These are phyloP conservation scores for Hemitrygon akajei DNA, from an alignment of 2,797 vertebrate species.

Conservation along the genomic window DNA sequence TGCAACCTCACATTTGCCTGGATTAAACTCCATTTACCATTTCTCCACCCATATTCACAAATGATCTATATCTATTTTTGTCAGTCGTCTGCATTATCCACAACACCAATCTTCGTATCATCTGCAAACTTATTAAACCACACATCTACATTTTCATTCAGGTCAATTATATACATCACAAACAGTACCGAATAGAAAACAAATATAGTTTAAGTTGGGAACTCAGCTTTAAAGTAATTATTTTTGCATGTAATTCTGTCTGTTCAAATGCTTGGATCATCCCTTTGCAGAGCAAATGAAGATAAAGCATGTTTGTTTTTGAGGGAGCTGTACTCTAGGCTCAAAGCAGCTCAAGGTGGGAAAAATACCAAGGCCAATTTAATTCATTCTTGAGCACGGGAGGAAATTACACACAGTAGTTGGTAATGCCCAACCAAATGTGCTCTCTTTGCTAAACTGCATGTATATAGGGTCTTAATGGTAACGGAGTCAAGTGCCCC, in stretches of 20 bases:
- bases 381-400: not conserved
- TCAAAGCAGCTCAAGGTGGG: not conserved
- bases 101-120: too few species aligned
- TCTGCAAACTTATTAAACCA: too few species aligned
- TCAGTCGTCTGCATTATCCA: too few species aligned
- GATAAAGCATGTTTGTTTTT: not conserved
- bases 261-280: not conserved
- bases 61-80: too few species aligned
- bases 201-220: not conserved
- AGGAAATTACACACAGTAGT: not conserved
- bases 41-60: too few species aligned
- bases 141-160: too few species aligned
- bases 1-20: too few species aligned
- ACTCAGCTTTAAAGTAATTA: not conserved
- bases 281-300: not conserved
- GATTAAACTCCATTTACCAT: too few species aligned
- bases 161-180: too few species aligned
- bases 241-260: too few species aligned
- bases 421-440: not conserved
- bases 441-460: not conserved
- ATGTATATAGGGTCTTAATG: not conserved
- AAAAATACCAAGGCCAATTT: not conserved
- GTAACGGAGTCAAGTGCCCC: not conserved
- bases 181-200: not conserved
- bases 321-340: not conserved